Evolutionary conservation across 1,140 invertebrate species (phyloP).

Genomic region (Limonius californicus): DNA sequence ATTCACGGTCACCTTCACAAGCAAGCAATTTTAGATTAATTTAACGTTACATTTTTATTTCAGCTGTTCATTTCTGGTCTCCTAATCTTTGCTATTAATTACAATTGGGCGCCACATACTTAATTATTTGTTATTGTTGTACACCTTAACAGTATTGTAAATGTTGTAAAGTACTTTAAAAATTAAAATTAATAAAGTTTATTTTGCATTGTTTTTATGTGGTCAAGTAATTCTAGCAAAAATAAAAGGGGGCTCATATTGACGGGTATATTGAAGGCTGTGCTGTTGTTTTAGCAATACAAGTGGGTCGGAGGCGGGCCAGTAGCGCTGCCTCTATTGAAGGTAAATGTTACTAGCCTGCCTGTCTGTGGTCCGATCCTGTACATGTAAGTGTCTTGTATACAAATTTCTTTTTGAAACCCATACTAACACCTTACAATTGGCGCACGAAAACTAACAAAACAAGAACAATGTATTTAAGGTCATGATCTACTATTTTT

Average conservation of each 20-base stretch:
- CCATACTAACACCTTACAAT: not conserved
- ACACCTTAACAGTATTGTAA: too few relatives aligned
- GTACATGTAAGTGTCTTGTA: slow-evolving; percentile 4
- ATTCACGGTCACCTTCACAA: too few relatives aligned
- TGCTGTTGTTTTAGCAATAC: slow-evolving; percentile 47
- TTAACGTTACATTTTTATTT: slow-evolving; percentile 30
- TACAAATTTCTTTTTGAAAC: not conserved
- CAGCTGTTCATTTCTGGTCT: slow-evolving; percentile 34
- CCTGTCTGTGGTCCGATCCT: slow-evolving; percentile 20
- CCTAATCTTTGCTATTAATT: slow-evolving; percentile 32
- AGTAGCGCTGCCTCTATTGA: slow-evolving; percentile 43
- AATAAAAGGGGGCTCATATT: not conserved
- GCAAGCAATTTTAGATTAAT: too few relatives aligned
- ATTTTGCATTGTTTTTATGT: not conserved
- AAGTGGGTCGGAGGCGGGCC: slow-evolving; percentile 42
- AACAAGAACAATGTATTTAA: too few relatives aligned
- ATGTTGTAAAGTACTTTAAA: too few relatives aligned
- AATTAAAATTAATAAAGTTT: too few relatives aligned
- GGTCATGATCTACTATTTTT: too few relatives aligned
- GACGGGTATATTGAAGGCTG: slow-evolving; percentile 31
- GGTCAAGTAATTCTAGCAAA: not conserved
- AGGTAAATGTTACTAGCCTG: slow-evolving; percentile 37
- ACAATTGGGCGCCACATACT: too few relatives aligned
- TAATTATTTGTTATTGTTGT: not conserved
- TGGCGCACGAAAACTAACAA: too few relatives aligned